These are phyloP conservation scores for Lasioglossum marginatum DNA, from an alignment of 2,888 invertebrate genomes.

Conservation along the genomic window DNA sequence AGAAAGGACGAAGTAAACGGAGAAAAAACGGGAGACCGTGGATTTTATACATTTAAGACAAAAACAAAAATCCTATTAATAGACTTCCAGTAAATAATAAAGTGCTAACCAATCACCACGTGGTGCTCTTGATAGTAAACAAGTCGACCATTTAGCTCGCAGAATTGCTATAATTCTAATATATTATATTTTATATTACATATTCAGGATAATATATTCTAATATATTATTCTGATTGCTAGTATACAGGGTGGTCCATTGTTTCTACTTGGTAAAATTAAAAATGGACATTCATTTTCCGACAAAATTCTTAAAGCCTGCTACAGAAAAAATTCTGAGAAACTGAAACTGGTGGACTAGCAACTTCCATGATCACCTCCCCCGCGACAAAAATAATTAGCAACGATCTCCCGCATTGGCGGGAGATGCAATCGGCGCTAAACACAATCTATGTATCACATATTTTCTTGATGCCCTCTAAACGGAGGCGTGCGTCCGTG, in stretches of 20 bases:
- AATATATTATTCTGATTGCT: too few species aligned
- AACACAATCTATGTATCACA: neutral
- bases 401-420: neutral
- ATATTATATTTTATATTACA: too few species aligned
- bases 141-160: neutral
- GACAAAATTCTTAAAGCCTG: too few species aligned
- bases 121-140: neutral
- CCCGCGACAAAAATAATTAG: too few species aligned
- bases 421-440: neutral
- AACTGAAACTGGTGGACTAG: neutral
- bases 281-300: neutral
- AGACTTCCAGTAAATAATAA: too few species aligned
- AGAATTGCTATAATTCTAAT: too few species aligned
- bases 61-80: too few species aligned
- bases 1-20: neutral
- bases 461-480: neutral
- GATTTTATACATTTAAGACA: too few species aligned
- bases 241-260: neutral
- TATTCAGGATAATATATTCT: too few species aligned
- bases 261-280: too few species aligned
- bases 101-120: too few species aligned
- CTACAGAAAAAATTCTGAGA: neutral
- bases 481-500: neutral
- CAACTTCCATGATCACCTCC: neutral
- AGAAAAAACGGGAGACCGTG: constrained; percentile 5